Evolutionary conservation across 2,113 vertebrate genomes (phyloP).

Genomic region (Macaca nemestrina): DNA sequence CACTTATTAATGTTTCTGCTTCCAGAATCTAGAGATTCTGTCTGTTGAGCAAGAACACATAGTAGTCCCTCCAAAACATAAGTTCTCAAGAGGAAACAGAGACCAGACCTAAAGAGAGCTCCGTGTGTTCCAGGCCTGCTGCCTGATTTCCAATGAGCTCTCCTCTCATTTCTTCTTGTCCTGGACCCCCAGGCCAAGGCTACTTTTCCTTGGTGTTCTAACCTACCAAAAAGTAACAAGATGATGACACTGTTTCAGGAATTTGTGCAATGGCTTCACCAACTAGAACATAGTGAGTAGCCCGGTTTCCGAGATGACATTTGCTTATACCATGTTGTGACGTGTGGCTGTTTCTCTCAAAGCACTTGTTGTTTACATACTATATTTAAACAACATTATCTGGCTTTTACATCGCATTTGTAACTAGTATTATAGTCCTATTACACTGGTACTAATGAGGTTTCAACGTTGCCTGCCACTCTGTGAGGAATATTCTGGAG

Average conservation of each 20-base stretch:
- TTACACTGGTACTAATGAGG: not conserved
- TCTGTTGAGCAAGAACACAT: not conserved
- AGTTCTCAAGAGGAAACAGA: not conserved
- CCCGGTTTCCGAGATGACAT: not conserved
- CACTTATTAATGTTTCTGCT: not conserved
- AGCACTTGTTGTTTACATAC: not conserved
- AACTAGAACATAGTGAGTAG: not conserved
- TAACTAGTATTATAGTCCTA: not conserved
- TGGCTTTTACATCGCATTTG: not conserved
- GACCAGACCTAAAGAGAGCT: not conserved
- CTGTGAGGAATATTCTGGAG: conserved; percentile 28
- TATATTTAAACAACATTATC: not conserved
- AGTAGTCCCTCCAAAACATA: not conserved
- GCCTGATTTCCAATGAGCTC: not conserved
- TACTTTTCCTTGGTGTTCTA: not conserved
- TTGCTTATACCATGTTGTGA: not conserved
- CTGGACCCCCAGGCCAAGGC: not conserved
- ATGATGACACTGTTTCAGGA: not conserved
- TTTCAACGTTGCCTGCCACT: not conserved
- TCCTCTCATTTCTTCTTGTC: not conserved
- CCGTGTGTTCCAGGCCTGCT: not conserved
- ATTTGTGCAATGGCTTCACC: not conserved
- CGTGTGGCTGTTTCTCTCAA: not conserved
- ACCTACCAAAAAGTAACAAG: not conserved
- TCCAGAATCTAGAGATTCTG: not conserved